Conservation (phyloP, 2,888 invertebrate genomes). For the Axea sp. region DNA sequence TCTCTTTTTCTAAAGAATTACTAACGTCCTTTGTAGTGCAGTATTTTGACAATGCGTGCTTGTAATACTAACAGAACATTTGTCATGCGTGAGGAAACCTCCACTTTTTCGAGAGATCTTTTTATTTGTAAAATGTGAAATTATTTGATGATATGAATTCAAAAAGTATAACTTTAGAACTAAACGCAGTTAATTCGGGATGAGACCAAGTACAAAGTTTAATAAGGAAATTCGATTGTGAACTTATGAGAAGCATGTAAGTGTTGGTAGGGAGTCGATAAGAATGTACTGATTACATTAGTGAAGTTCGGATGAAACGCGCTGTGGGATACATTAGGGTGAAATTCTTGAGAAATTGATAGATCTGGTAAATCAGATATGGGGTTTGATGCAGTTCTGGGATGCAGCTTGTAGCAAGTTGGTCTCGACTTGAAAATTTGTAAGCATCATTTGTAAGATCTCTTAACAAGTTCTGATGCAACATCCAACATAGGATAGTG, state of each 20-base stretch:
- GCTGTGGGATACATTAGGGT: constrained; percentile 26
- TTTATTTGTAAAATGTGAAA: no score
- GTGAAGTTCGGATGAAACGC: constrained; percentile 8
- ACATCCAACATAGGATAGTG: constrained; percentile 4
- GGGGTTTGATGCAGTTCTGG: constrained; percentile 22
- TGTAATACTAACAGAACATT: no score
- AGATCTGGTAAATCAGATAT: constrained; percentile 39
- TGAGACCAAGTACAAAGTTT: constrained; percentile 37
- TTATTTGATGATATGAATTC: no score
- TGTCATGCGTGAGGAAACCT: no score
- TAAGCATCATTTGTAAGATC: constrained; percentile 19
- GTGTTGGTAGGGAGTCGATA: constrained; percentile 19
- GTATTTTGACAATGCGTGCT: no score
- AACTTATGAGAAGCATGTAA: constrained; percentile 28
- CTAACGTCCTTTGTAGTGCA: no score
- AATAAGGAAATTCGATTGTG: constrained; percentile 46
- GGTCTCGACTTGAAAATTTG: constrained; percentile 12
- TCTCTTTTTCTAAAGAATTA: no score
- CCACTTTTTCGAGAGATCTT: no score
- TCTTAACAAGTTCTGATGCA: constrained; percentile 24
- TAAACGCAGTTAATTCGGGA: constrained; percentile 14
- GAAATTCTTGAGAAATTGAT: constrained; percentile 39
- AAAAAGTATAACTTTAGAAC: constrained; percentile 2
- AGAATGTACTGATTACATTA: constrained; percentile 51
- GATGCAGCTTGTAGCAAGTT: constrained; percentile 9